Evolutionary conservation across 2,113 vertebrate species (phyloP), one percentile per base, ranked within the genome.

Genomic region (Carlito syrichta): DNA sequence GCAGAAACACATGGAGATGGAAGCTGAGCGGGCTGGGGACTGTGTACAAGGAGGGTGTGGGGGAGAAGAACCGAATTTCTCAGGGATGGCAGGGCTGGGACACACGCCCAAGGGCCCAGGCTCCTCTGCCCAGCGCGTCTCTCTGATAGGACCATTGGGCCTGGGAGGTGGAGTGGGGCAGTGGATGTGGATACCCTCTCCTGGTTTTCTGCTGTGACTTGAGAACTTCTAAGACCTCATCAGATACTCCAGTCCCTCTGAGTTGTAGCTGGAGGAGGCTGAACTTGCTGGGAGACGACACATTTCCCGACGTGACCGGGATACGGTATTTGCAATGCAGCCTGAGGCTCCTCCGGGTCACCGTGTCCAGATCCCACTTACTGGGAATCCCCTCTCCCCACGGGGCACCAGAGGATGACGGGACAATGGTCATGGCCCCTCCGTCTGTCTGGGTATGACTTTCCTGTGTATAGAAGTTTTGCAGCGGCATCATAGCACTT

Each of bases 241-340:
- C 8, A 11, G 40, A 76, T 27, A 52, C 58, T 19, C 35, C 50
- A 14, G 48, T 23, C 20, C 12, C 20, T 58, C 54, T 27, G 10
- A 23, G 69, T 23, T 14, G 52, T 48, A 40, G 38, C 62, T n/a
- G 43, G n/a, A 38, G 11, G 4, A 62, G n/a, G 23, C 30, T 25
- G 68, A 14, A 54, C 56, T 66, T 6, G 38, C 35, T 1, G 20
- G 32, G 17, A 48, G 56, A 23, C 54, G 27, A 1, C 1, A 4
- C 13, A 0, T 40, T 50, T 91, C 25, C 30, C 2, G 7, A 3
- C 0, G 0, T 19, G 7, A 78, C 22, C 0, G 2, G 11, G 20
- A 19, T 4, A 0, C 0, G 11, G 56, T 5, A 10, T 32, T 43
- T 5, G 27, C 14, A 20, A 27, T n/a, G 8, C 32, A 54, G 69